Base-by-base conservation (phyloP, 2,888 invertebrate species). In the Smittia aterrima region DNA sequence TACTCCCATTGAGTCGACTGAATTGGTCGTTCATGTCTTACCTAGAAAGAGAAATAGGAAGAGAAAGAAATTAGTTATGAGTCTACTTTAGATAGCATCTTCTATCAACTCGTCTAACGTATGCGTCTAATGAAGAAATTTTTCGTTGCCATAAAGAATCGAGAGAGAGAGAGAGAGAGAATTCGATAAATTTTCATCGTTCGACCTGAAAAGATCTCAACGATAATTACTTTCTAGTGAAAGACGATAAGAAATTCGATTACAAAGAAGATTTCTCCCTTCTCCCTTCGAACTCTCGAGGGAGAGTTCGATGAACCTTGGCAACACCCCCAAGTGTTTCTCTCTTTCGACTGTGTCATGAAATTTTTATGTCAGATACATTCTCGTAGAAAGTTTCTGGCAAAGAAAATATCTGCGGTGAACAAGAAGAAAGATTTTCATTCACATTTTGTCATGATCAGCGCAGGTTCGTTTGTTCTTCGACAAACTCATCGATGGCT, bases 21-120 rank as follows among this genome's bases (percentile, higher is more conserved):
- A n/a, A 3, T 58, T 20, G 18, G 24, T 13, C 18, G 18, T 64
- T 27, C 25, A 27, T 24, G 22, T 64, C 66, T 66, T 66, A 66
- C 66, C 66, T 66, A 66, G 38, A 66, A 66, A 20, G 66, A 66
- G 20, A 66, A 25, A 64, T 6, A 16, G 13, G 18, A 25, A 66
- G 20, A 38, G 16, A 38, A 16, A 13, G 18, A 13, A 66, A 20
- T 64, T n/a, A 64, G 25, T 64, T 27, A 64, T 25, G 58, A 64
- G 64, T 64, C 7, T 22, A 22, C 22, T 22, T 58, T 3, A 58
- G 58, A 58, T 58, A 22, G 18, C 18, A 2, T 47, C 47, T n/a
- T n/a, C n/a, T n/a, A n/a, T n/a, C n/a, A n/a, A n/a, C n/a, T n/a
- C 47, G 16, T 6, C 47, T 16, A 47, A 11, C 47, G 2, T 47